Evolutionary conservation across 2,888 invertebrate species (phyloP).

Genomic region (Frankliniella intonsa): DNA sequence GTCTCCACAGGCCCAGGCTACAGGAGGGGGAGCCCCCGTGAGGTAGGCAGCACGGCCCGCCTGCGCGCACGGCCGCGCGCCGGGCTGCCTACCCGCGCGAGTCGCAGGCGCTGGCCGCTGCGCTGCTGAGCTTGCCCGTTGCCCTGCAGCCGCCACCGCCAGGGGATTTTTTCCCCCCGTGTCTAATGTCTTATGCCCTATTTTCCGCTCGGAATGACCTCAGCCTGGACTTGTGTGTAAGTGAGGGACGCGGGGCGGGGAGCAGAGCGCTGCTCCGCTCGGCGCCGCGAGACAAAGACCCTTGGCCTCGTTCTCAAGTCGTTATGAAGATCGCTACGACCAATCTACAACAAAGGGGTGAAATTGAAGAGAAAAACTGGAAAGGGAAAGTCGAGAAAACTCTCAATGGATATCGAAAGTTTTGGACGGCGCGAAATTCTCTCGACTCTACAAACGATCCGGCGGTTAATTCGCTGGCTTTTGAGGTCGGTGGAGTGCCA

Average conservation of each 20-base stretch:
- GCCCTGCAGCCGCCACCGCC: too few species aligned
- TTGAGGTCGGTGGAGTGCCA: slow-evolving; percentile 6
- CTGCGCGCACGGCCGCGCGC: neutral
- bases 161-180: too few species aligned
- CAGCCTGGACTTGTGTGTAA: too few species aligned
- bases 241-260: too few species aligned
- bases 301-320: neutral
- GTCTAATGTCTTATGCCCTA: too few species aligned
- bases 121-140: too few species aligned
- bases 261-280: too few species aligned
- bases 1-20: too few species aligned
- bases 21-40: neutral
- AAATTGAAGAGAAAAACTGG: slow-evolving; percentile 16
- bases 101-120: neutral
- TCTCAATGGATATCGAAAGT: slow-evolving; percentile 26
- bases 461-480: slow-evolving; percentile 10
- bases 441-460: slow-evolving; percentile 10
- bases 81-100: neutral
- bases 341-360: slow-evolving; percentile 22
- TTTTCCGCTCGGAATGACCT: too few species aligned
- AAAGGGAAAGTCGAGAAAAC: neutral
- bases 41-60: neutral
- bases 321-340: slow-evolving; percentile 17
- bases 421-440: neutral
- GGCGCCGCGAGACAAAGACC: neutral